Evolutionary conservation across 2,113 vertebrate genomes (phyloP), one percentile per base, ranked within the genome.

Genomic region (Corythaeola cristata): DNA sequence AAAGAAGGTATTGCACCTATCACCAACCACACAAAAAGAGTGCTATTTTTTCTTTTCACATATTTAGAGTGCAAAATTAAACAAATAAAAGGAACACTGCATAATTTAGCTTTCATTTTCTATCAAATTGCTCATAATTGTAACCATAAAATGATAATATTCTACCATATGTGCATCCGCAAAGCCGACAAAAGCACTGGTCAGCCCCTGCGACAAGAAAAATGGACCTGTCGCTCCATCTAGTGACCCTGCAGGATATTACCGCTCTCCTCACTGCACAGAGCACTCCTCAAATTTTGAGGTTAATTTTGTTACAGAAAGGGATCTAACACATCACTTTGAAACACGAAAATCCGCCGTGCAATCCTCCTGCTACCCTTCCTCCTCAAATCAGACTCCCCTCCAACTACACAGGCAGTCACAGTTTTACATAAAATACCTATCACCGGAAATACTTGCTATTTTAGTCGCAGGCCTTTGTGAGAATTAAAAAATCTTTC

Each of bases 41-140:
- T 41, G 74, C 96, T 95, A 73, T 97, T 95, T 94, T 95, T 94
- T 63, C 95, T 83, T 80, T 93, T 97, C 91, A 96, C 95, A 96
- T 93, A 98, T 98, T 97, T 98, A 95, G 94, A 98, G 95, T 93
- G 78, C 74, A 95, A 98, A 97, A 98, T 98, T 98, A 98, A 98
- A 98, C 98, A 98, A 98, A 98, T 98, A 98, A 97, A 98, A 97
- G 93, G 96, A 98, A 97, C 92, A 95, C 95, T 90, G 95, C 95
- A 98, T 97, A 98, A 98, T 98, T 98, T 97, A 98, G 95, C 97
- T 98, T 98, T 98, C 95, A 62, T 98, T 98, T 98, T 96, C 93
- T 97, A 98, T 98, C 96, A 98, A 98, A 98, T 98, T 98, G 98
- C 97, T 98, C 97, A 97, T 98, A 98, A 98, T 98, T 97, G 97